Evolutionary conservation across 2,888 invertebrate genomes (phyloP), one percentile per base, ranked within the genome.

Genomic region (Heliconius erato): DNA sequence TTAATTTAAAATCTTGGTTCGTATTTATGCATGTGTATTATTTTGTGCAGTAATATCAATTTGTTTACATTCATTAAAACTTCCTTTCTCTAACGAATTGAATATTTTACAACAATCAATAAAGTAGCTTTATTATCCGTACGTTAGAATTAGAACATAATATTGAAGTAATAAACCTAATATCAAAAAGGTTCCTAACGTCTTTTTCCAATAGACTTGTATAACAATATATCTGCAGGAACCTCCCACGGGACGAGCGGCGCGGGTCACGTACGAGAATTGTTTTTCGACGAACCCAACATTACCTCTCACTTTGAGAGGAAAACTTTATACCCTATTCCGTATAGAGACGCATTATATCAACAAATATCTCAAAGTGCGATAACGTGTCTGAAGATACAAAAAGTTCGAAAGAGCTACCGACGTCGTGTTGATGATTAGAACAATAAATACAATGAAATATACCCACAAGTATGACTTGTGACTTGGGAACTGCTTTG

Each of bases 201-300:
- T 86, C 83, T 83, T 85, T 86, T 83, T 80, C 80, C 82, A 79
- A 83, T 83, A 85, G 65, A 82, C 82, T 80, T 83, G 82, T 84
- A 89, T 90, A 89, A 89, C 90, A 89, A 93, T 94, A 93, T 93
- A 93, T 94, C 93, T 92, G 89, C 89, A 89, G 86, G 90, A 86
- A 89, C 90, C 87, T 90, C 88, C 86, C 87, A 78, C 86, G 32
- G 32, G 32, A 32, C 32, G 32, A 32, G 3, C 32, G 32, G 32
- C 32, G 3, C 32, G 3, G 32, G 91, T 94, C 94, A 94, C 94
- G 94, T 94, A 91, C 90, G 87, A 88, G 89, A 89, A 92, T 91
- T 94, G 94, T 93, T 94, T 94, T 93, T 91, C 92, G 88, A 91
- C 90, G 88, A 89, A 91, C 91, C 92, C 89, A 86, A 88, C 90